phyloP scores from a whole-genome alignment of 2,888 invertebrate species.

The Fabriciana adippe region DNA sequence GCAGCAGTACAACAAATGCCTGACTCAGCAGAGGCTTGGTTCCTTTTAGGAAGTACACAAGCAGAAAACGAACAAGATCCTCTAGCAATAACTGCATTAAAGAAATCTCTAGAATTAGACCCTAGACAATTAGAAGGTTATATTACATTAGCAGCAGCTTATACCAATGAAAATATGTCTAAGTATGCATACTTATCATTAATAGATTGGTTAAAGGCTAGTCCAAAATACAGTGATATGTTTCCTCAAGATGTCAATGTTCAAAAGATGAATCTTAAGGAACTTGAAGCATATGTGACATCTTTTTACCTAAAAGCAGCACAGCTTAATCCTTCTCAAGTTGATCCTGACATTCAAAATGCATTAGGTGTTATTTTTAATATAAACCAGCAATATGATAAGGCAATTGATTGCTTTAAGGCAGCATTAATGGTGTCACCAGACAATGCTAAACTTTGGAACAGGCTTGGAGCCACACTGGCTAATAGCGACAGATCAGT shows the following conservation, averaged over 20 bases:
- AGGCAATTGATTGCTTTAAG: conserved; percentile 97
- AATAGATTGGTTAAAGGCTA: conserved; percentile 88
- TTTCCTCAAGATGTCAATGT: conserved; percentile 79
- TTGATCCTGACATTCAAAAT: conserved; percentile 96
- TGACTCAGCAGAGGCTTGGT: conserved; percentile 92
- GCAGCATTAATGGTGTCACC: conserved; percentile 92
- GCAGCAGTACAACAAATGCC: conserved; percentile 94
- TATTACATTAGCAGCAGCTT: conserved; percentile 95
- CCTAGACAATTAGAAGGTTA: conserved; percentile 91
- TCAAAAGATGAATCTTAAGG: conserved; percentile 68
- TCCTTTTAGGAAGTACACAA: conserved; percentile 93
- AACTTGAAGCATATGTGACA: conserved; percentile 84
- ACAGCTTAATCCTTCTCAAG: conserved; percentile 86
- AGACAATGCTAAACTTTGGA: conserved; percentile 96
- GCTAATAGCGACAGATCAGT: conserved; percentile 97
- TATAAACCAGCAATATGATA: conserved; percentile 95
- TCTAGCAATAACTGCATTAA: conserved; percentile 94
- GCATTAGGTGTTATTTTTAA: conserved; percentile 98
- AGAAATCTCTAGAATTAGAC: conserved; percentile 90
- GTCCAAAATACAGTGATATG: conserved; percentile 91
- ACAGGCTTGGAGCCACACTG: conserved; percentile 97
- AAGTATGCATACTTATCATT: conserved; percentile 93
- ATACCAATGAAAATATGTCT: conserved; percentile 97
- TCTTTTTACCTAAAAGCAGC: conserved; percentile 90
- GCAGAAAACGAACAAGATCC: conserved; percentile 99